Evolutionary conservation across 1,140 invertebrate genomes (phyloP).

Genomic region (Zaprionus lachaisei): DNA sequence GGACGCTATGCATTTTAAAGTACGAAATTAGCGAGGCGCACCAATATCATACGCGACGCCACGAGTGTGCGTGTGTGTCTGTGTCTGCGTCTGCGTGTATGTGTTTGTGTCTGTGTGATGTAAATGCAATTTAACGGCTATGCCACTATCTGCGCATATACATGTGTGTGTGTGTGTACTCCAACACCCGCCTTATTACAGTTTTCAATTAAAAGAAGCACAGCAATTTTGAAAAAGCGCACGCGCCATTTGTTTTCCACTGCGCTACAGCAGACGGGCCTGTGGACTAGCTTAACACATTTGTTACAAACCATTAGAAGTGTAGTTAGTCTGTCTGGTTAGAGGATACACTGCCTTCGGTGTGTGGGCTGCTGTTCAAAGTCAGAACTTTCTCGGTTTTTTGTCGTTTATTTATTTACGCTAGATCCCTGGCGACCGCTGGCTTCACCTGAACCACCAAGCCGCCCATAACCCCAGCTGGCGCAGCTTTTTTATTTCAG

Average conservation of each 20-base stretch:
- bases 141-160: slow-evolving; percentile 4
- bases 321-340: not conserved
- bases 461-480: slow-evolving; percentile 67
- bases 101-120: slow-evolving; percentile 4
- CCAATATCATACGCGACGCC: slow-evolving; percentile 31
- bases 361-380: slow-evolving; percentile 8
- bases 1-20: slow-evolving; percentile 53
- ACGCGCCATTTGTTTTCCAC: slow-evolving; percentile 32
- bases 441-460: slow-evolving; percentile 57
- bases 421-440: slow-evolving; percentile 58
- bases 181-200: slow-evolving; percentile 35
- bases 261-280: slow-evolving; percentile 5
- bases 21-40: slow-evolving; percentile 49
- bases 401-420: slow-evolving; percentile 61
- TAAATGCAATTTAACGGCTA: slow-evolving; percentile 28
- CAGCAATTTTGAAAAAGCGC: slow-evolving; percentile 46
- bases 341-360: slow-evolving; percentile 45
- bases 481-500: slow-evolving; percentile 50
- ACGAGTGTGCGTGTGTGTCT: not conserved
- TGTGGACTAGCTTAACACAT: not conserved
- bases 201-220: slow-evolving; percentile 58
- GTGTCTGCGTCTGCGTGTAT: not conserved
- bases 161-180: not conserved
- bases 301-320: not conserved
- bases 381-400: slow-evolving; percentile 24